Conservation (phyloP, 2,888 invertebrate genomes). For the Craniophora ligustri region DNA sequence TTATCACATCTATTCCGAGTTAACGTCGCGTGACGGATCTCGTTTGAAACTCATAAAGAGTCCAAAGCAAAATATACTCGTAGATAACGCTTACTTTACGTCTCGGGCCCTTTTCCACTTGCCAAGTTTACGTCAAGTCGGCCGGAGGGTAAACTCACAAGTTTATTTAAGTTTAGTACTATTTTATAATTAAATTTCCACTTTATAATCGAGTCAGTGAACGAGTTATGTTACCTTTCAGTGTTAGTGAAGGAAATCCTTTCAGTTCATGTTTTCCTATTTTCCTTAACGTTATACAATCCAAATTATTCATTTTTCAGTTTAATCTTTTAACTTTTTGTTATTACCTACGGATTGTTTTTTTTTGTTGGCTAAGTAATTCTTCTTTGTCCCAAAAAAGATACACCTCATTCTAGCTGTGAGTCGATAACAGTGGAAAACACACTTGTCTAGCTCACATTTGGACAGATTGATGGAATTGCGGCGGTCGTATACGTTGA, state of each 20-base stretch:
- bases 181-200: conserved; percentile 84
- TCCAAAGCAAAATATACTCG: conserved; percentile 87
- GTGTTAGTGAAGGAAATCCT: conserved; percentile 64
- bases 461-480: conserved; percentile 76
- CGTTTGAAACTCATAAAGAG: conserved; percentile 88
- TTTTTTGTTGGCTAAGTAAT: conserved; percentile 1
- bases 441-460: conserved; percentile 68
- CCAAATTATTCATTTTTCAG: neutral
- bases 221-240: conserved; percentile 62
- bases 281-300: conserved; percentile 13
- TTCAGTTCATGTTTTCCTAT: conserved; percentile 46
- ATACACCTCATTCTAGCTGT: too few relatives aligned
- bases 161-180: conserved; percentile 82
- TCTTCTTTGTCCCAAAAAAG: too few relatives aligned
- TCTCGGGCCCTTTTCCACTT: conserved; percentile 85
- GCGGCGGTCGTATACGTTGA: conserved; percentile 70
- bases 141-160: conserved; percentile 78
- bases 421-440: conserved; percentile 68
- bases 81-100: conserved; percentile 87
- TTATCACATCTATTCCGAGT: conserved; percentile 88
- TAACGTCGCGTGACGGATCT: conserved; percentile 88
- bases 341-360: neutral
- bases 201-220: conserved; percentile 80
- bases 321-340: neutral
- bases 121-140: conserved; percentile 74